Base-by-base conservation (phyloP, 2,888 invertebrate species). In the Rapana venosa region DNA sequence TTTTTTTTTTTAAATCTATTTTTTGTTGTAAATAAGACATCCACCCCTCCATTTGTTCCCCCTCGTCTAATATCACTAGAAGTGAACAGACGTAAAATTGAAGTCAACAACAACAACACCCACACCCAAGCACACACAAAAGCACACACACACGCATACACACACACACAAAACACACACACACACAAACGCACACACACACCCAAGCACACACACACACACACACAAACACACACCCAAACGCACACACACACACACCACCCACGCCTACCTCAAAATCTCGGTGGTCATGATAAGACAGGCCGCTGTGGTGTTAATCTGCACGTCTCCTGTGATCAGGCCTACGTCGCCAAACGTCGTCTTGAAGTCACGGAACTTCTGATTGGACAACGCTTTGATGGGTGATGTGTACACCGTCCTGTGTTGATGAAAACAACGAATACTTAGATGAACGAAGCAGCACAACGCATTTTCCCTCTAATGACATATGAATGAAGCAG, bases 201-300 rank as follows among this genome's bases (percentile, higher is more conserved):
- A 22, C 17, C 2, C 66, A 66, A 4, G 13, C 66, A 66, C 66
- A 66, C 66, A 66, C 13, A 13, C 66, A 66, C 66, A 22, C 17
- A 17, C 17, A 66, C 13, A 13, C 66, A 66, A 4, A 66, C 66
- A 66, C 66, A 66, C 66, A 66, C 66, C 2, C 66, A 66, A 4
- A 66, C 66, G 13, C 66, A 66, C 66, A 66, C 66, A 66, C 66
- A 66, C 66, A 66, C 17, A 66, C 66, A 66, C 66, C 4, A 13
- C 66, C 2, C 66, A 17, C 17, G 2, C 2, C 66, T 2, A 22
- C 92, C 98, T 97, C 56, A 99, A 96, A 94, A 99, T 99, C 97
- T 99, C 99, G 0, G 99, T 99, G 0, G 99, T 99, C 99, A 99
- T 99, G 89, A 99, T 99, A 0, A 99, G 97, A 95, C 99, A 99